phyloP scores from a whole-genome alignment of 2,113 vertebrate species.

The Hiodon tergisus region DNA sequence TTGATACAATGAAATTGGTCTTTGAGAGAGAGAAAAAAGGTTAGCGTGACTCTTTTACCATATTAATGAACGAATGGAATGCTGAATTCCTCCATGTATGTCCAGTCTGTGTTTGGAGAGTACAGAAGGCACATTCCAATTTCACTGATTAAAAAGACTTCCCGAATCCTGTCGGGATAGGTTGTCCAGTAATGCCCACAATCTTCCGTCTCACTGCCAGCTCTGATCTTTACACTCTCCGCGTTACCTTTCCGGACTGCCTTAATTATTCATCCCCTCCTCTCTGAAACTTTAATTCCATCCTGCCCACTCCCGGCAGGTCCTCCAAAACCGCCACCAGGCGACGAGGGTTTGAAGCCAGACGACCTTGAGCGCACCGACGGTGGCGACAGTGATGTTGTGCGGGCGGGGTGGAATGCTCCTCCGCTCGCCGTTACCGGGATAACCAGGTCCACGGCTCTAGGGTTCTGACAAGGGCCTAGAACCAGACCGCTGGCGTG shows the following conservation, averaged over 20 bases:
- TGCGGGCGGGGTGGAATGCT: too few species aligned
- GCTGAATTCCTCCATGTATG: neutral
- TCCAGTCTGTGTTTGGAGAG: neutral
- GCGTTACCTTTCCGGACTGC: neutral
- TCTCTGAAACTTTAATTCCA: conserved; percentile 19
- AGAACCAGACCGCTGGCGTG: too few species aligned
- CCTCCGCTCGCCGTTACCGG: too few species aligned
- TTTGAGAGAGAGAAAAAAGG: neutral
- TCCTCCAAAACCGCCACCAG: neutral
- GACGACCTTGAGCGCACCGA: too few species aligned
- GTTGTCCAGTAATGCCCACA: neutral
- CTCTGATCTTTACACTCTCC: neutral
- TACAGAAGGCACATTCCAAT: conserved; percentile 2
- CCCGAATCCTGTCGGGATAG: neutral
- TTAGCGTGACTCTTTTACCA: neutral
- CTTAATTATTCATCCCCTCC: conserved; percentile 21
- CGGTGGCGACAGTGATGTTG: too few species aligned
- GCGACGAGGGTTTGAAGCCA: too few species aligned
- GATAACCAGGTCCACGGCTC: too few species aligned
- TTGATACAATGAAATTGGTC: neutral
- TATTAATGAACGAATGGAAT: neutral
- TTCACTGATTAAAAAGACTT: neutral
- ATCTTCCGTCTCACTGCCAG: neutral
- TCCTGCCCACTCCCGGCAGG: neutral
- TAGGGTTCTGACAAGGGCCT: too few species aligned